Evolutionary conservation across 2,797 vertebrate species (phyloP).

Genomic region (Xerus rutilus): DNA sequence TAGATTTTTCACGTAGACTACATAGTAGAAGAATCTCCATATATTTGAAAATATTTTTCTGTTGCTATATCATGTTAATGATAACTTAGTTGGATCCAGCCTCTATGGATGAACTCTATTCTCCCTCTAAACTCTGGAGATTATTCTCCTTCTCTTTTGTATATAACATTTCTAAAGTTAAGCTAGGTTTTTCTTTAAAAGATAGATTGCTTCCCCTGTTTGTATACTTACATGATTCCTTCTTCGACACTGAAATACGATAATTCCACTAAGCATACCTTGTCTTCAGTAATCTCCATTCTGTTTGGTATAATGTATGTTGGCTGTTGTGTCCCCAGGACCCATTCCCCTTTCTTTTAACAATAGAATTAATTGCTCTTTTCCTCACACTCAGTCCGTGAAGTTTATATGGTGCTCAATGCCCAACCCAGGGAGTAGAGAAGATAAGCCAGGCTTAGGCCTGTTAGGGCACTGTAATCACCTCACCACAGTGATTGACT

Average conservation of each 20-base stretch:
- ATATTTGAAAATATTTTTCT: not conserved
- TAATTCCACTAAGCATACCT: not conserved
- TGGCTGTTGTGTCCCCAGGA: not conserved
- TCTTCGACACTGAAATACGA: not conserved
- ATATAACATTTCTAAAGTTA: not conserved
- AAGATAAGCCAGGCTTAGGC: not conserved
- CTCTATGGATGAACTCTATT: not conserved
- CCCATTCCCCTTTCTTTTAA: not conserved
- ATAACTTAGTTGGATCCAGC: not conserved
- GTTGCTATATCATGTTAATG: not conserved
- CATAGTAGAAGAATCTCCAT: not conserved
- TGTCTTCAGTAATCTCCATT: not conserved
- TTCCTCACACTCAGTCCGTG: not conserved
- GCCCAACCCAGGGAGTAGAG: not conserved
- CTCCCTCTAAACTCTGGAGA: slow-evolving; percentile 11
- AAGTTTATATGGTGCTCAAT: not conserved
- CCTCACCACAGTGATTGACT: not conserved
- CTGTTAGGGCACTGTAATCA: not conserved
- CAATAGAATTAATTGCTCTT: not conserved
- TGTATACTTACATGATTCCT: not conserved
- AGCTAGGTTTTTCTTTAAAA: not conserved
- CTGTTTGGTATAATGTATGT: not conserved
- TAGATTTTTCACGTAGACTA: not conserved
- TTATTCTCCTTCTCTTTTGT: not conserved
- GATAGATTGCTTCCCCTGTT: not conserved